These are phyloP conservation scores for Tinea semifulvella DNA, from an alignment of 2,888 invertebrate genomes.

Conservation along the genomic window DNA sequence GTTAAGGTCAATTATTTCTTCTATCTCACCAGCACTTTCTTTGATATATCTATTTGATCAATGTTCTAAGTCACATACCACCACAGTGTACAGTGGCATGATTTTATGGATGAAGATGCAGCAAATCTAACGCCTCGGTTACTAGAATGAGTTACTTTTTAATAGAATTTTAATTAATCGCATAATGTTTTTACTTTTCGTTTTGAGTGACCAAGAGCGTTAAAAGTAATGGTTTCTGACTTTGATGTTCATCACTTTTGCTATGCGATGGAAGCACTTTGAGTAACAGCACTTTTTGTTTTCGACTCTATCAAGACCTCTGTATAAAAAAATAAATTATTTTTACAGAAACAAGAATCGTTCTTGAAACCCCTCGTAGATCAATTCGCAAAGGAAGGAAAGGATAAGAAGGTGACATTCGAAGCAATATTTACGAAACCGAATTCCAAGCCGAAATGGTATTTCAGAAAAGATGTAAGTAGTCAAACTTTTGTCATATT, in stretches of 20 bases:
- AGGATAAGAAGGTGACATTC: constrained; percentile 94
- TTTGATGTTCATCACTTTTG: constrained; percentile 38
- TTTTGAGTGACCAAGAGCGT: constrained; percentile 32
- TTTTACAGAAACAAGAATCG: constrained; percentile 87
- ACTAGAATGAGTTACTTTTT: constrained; percentile 36
- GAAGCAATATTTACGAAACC: constrained; percentile 96
- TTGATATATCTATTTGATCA: neutral
- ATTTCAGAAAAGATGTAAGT: constrained; percentile 91
- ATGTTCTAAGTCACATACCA: constrained; percentile 11
- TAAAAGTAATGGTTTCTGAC: constrained; percentile 24
- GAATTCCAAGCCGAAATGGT: constrained; percentile 94
- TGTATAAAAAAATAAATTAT: constrained; percentile 16
- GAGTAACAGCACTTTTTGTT: constrained; percentile 33
- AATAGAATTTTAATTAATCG: constrained; percentile 11
- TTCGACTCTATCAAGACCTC: neutral
- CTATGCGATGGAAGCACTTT: constrained; percentile 3
- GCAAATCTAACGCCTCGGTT: constrained; percentile 57
- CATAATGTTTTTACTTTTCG: constrained; percentile 14
- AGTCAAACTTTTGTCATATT: neutral
- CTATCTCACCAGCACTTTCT: constrained; percentile 2
- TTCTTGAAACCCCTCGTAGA: constrained; percentile 96
- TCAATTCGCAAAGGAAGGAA: constrained; percentile 93
- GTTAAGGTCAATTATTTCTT: neutral
- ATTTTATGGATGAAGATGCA: constrained; percentile 43
- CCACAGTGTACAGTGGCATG: constrained; percentile 56